Base-by-base conservation (phyloP, 2,888 invertebrate genomes). In the Lasioglossum malachurum region DNA sequence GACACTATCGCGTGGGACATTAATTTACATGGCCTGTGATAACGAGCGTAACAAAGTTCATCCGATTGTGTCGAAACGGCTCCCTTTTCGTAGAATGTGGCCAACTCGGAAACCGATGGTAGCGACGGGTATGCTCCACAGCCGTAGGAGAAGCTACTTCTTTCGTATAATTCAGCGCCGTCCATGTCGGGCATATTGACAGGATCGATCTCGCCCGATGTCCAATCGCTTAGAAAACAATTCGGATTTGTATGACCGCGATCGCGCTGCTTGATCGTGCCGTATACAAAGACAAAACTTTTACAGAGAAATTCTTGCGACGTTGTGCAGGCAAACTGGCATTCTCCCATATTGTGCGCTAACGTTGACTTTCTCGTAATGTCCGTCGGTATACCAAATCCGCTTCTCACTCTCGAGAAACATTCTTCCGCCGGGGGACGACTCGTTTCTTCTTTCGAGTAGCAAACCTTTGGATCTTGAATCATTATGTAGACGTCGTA, bases 401-500 rank as follows among this genome's bases (percentile, higher is more conserved):
- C 97, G 76, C 97, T 98, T 16, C 98, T 96, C 0, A 98, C 97
- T 89, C 98, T 97, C 96, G 97, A 97, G 95, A 98, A 98, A 93
- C 98, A 98, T 95, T 98, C 98, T 87, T 94, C 94, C 44, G 91
- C 86, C 0, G 92, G 92, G 75, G 89, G 88, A 44, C 82, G 78
- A 72, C 82, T 69, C 74, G 72, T 53, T 57, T 88, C 78, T 60
- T 83, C 87, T 53, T 83, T 83, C 12, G 60, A 57, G 49, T 79
- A 60, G 41, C 97, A 97, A 74, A 95, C 95, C 86, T 96, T 95
- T 83, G 96, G 93, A 87, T 97, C 96, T 85, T 97, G 96, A 0
- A 97, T 96, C 96, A 98, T 97, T 0, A 97, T 97, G 93, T 98
- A 98, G 38, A 98, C 97, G 91, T 98, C 98, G 69, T 97, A 98